These are phyloP conservation scores for Protobothrops mucrosquamatus DNA, from an alignment of 2,113 vertebrate genomes.

Conservation along the genomic window DNA sequence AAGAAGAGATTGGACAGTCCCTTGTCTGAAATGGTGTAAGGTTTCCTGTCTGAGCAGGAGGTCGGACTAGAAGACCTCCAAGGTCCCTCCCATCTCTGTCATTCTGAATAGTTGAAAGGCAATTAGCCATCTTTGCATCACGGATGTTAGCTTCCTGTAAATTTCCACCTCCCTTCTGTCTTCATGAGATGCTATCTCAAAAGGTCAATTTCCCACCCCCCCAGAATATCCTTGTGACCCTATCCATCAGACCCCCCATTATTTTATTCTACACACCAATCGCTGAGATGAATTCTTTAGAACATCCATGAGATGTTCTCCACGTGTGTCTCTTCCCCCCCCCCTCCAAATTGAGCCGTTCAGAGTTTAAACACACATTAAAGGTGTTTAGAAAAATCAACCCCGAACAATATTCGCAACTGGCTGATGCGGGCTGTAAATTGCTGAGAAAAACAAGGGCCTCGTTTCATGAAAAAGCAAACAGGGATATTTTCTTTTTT, in stretches of 20 bases:
- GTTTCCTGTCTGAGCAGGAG: too few relatives aligned
- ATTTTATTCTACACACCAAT: background rate
- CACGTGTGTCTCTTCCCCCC: background rate
- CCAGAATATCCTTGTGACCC: background rate
- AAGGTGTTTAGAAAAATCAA: background rate
- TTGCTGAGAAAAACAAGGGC: background rate
- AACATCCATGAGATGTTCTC: too few relatives aligned
- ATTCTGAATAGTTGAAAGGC: background rate
- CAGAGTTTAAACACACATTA: background rate
- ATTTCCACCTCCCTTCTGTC: background rate
- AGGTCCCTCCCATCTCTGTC: too few relatives aligned
- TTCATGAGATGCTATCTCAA: background rate
- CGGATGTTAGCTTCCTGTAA: background rate
- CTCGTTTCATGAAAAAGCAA: constrained; percentile 33
- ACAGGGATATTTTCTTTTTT: constrained; percentile 26
- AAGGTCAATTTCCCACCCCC: background rate
- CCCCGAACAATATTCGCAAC: background rate
- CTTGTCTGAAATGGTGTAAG: too few relatives aligned
- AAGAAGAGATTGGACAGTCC: too few relatives aligned
- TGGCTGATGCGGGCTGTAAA: background rate
- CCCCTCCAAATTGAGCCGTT: background rate
- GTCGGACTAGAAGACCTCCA: too few relatives aligned
- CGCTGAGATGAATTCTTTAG: too few relatives aligned
- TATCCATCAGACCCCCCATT: background rate
- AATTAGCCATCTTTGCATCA: too few relatives aligned